Conservation (phyloP, 2,113 vertebrate species). For the Cheilinus undulatus region DNA sequence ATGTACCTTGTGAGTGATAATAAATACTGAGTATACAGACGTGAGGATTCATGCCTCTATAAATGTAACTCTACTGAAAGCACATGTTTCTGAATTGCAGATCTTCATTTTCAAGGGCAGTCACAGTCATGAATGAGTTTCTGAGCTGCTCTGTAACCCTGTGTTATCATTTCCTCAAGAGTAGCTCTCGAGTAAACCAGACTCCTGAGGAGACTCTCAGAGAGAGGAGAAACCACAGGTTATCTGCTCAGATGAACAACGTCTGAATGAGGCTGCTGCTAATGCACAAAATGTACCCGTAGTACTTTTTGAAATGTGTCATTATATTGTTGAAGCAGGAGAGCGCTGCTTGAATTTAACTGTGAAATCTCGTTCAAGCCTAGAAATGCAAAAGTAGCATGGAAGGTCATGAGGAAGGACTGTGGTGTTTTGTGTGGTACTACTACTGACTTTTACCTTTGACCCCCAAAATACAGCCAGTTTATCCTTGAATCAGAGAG, state of each 20-base stretch:
- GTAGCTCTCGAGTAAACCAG: constrained; percentile 1
- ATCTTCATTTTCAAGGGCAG: constrained; percentile 17
- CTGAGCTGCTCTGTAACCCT: constrained; percentile 18
- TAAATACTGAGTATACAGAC: background rate
- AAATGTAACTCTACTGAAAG: background rate
- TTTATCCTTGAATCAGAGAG: no score
- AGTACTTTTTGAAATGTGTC: no score
- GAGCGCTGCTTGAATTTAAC: background rate
- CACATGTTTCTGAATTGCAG: background rate
- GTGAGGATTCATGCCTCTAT: constrained; percentile 7
- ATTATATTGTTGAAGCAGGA: no score
- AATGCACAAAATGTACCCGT: background rate
- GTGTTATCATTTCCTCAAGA: constrained; percentile 38
- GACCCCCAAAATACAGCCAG: no score
- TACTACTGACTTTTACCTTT: no score
- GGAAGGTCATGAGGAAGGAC: no score
- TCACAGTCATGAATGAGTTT: constrained; percentile 30
- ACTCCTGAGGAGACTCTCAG: constrained; percentile 10
- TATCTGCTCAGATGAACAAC: constrained; percentile 10
- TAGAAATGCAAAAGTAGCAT: no score
- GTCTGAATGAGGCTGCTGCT: constrained; percentile 14
- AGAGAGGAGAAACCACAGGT: constrained; percentile 18
- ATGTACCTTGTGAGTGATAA: constrained; percentile 10
- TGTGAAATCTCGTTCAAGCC: no score
- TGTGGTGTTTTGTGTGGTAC: no score